These are phyloP conservation scores for Hyles lineata DNA, from an alignment of 2,888 invertebrate species.

Conservation along the genomic window DNA sequence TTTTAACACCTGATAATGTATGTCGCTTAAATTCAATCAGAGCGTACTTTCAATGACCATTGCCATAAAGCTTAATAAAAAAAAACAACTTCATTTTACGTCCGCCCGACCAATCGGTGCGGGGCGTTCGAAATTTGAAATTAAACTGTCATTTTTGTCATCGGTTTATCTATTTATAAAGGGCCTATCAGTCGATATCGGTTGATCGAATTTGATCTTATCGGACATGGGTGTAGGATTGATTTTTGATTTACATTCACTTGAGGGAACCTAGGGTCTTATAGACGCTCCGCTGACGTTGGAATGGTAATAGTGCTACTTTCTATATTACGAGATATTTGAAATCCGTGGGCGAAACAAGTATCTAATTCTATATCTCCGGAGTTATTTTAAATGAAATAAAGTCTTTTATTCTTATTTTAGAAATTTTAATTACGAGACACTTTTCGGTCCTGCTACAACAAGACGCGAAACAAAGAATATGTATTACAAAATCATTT, in stretches of 20 bases:
- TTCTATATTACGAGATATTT: conserved; percentile 37
- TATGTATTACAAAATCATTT: no score
- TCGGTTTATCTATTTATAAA: conserved; percentile 29
- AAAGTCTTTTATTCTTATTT: background rate
- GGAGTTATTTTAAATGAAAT: conserved; percentile 14
- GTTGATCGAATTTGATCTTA: conserved; percentile 28
- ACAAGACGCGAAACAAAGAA: no score
- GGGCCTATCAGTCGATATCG: background rate
- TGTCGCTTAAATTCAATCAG: conserved; percentile 35
- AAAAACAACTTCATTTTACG: conserved; percentile 37
- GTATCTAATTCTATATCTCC: conserved; percentile 22
- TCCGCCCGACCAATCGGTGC: conserved; percentile 35
- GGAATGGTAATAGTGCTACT: conserved; percentile 40
- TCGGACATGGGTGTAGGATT: background rate
- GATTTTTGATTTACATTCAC: background rate
- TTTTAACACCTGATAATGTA: conserved; percentile 35
- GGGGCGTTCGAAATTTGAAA: conserved; percentile 38
- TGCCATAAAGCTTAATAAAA: conserved; percentile 35
- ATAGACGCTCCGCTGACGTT: conserved; percentile 37
- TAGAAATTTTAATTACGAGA: no score
- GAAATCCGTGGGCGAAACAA: conserved; percentile 34
- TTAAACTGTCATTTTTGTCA: conserved; percentile 43
- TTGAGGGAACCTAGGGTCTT: conserved; percentile 25
- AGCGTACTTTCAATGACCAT: conserved; percentile 31
- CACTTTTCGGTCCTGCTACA: no score